Evolutionary conservation across 2,888 invertebrate genomes (phyloP), one percentile per base, ranked within the genome.

Genomic region (Leucophora obtusa): DNA sequence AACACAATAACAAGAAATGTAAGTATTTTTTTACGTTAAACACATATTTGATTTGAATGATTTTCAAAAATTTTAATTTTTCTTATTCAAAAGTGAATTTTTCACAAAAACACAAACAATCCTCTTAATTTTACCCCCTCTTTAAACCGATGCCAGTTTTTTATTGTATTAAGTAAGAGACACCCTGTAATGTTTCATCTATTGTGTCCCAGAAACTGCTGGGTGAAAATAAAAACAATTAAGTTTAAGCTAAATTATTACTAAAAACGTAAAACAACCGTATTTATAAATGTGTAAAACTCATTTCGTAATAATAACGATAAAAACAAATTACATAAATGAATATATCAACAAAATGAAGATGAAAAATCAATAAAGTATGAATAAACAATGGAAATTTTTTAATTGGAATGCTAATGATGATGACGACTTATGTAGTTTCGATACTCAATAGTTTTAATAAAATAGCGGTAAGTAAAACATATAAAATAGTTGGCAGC

Each of bases 271-370:
- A 74, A 28, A 74, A 50, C 18, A 58, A 60, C 53, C 79, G 58
- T 75, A 79, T 75, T 76, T 76, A 72, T 80, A 76, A 80, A 80
- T 80, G 80, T 80, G 79, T 75, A 80, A 65, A 79, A 70, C 70
- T 68, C 66, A 79, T 79, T 79, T 71, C 70, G 35, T 71, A 58
- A 65, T 75, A 75, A 53, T 65, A 71, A 76, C 65, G 51, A 76
- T 65, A 76, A 28, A 28, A 28, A 54, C 53, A 77, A 15, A 77
- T 71, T 60, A 70, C 53, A 59, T 70, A 70, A 62, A 74, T 79
- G 71, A 62, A 65, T 76, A 63, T 65, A 72, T 63, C 58, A 71
- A 50, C 60, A 69, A 63, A 74, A 73, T 15, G 59, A 59, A 59
- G 7, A 60, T 58, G n/a, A 76, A 58, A 75, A 76, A 50, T 68